These are phyloP conservation scores for Luperina testacea DNA, from an alignment of 2,888 invertebrate genomes.

Conservation along the genomic window DNA sequence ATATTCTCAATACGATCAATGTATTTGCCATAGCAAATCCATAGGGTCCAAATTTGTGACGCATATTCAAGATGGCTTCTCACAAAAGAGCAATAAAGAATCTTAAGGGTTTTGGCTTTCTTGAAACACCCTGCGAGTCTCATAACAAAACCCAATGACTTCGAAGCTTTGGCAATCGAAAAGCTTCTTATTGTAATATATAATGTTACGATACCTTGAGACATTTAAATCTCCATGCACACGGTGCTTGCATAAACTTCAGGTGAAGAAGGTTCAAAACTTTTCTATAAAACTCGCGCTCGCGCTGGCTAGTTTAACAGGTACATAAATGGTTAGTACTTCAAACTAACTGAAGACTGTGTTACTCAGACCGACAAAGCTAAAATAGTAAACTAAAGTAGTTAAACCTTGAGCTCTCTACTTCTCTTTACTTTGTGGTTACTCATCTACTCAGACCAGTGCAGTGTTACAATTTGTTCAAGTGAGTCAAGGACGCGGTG, in stretches of 20 bases:
- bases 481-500: constrained; percentile 44
- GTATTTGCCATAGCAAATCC: no score
- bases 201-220: not conserved
- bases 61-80: no score
- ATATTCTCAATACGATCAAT: no score
- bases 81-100: no score
- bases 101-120: no score
- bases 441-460: constrained; percentile 20
- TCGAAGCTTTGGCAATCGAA: not conserved
- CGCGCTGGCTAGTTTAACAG: not conserved
- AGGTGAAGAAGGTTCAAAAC: not conserved
- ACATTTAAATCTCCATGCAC: no score
- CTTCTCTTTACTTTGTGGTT: constrained; percentile 39
- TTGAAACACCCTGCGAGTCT: no score
- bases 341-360: constrained; percentile 8
- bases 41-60: no score
- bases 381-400: constrained; percentile 51
- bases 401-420: constrained; percentile 44
- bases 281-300: not conserved
- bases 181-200: not conserved
- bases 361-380: constrained; percentile 22
- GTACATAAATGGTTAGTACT: not conserved
- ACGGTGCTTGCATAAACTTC: not conserved
- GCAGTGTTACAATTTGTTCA: constrained; percentile 45
- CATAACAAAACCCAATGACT: no score